These are phyloP conservation scores for Yasuhikotakia modesta DNA, from an alignment of 2,797 vertebrate species.

Conservation along the genomic window DNA sequence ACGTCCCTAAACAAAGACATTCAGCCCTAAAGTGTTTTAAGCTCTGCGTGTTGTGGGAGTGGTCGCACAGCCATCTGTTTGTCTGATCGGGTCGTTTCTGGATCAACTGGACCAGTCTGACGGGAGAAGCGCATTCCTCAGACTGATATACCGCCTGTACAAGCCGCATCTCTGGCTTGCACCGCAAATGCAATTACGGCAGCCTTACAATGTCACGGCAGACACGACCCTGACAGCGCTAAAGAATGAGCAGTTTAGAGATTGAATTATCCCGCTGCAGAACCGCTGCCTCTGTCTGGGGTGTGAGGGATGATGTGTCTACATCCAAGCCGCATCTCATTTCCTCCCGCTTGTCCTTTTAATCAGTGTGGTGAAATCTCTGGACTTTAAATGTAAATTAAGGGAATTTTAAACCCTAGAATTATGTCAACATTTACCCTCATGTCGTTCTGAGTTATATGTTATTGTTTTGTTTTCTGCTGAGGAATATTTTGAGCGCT, in stretches of 20 bases:
- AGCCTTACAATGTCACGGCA: conserved; percentile 76
- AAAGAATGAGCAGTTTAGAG: conserved; percentile 69
- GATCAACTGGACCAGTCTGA: conserved; percentile 55
- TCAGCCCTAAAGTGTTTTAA: neutral
- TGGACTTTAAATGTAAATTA: neutral
- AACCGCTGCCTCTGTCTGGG: conserved; percentile 36
- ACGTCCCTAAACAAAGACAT: neutral
- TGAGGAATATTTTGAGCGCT: too few relatives aligned
- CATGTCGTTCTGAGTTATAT: neutral
- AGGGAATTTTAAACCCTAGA: neutral
- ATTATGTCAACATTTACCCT: neutral
- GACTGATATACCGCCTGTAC: conserved; percentile 62
- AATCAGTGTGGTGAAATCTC: neutral
- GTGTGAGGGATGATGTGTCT: conserved; percentile 45
- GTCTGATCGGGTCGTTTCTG: neutral
- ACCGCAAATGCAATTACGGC: conserved; percentile 77
- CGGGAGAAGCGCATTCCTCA: conserved; percentile 67
- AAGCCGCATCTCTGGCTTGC: conserved; percentile 67
- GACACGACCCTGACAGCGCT: conserved; percentile 74
- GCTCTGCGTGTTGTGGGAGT: conserved; percentile 12
- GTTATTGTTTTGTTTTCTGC: too few relatives aligned
- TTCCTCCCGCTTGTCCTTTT: conserved; percentile 6
- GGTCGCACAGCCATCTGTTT: conserved; percentile 16
- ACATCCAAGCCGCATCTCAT: conserved; percentile 15
- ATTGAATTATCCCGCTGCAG: conserved; percentile 77